Evolutionary conservation across 2,888 invertebrate species (phyloP).

Genomic region (Prosopocoilus inquinatus): DNA sequence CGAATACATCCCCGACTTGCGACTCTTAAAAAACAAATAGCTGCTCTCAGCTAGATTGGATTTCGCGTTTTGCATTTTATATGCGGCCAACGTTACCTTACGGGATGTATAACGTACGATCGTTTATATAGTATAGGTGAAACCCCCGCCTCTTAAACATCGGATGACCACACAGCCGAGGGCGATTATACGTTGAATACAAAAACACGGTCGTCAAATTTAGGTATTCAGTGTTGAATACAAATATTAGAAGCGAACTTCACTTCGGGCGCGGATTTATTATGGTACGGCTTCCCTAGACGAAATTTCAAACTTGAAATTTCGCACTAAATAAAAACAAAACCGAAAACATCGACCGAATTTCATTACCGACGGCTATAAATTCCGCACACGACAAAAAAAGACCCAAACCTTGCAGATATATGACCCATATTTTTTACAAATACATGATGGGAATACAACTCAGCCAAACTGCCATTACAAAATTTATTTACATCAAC

Average conservation of each 20-base stretch:
- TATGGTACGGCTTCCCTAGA: slow-evolving; percentile 26
- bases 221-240: slow-evolving; percentile 31
- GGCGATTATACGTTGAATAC: slow-evolving; percentile 32
- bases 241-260: slow-evolving; percentile 33
- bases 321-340: slow-evolving; percentile 15
- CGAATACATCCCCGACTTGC: slow-evolving; percentile 28
- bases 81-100: slow-evolving; percentile 24
- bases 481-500: too few species aligned
- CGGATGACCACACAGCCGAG: slow-evolving; percentile 27
- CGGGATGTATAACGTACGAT: slow-evolving; percentile 13
- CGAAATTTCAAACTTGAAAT: slow-evolving; percentile 16
- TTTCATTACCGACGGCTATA: background rate
- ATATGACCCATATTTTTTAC: background rate
- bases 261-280: slow-evolving; percentile 28
- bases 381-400: slow-evolving; percentile 4
- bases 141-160: slow-evolving; percentile 20
- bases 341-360: background rate
- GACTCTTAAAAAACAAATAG: slow-evolving; percentile 43
- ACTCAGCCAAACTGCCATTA: background rate
- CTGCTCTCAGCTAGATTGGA: slow-evolving; percentile 46
- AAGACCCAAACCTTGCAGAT: background rate
- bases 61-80: slow-evolving; percentile 42
- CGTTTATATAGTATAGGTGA: slow-evolving; percentile 7
- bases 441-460: background rate
- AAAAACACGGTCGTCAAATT: slow-evolving; percentile 34